Conservation (phyloP, 2,797 vertebrate genomes). For the Eremophila alpestris region DNA sequence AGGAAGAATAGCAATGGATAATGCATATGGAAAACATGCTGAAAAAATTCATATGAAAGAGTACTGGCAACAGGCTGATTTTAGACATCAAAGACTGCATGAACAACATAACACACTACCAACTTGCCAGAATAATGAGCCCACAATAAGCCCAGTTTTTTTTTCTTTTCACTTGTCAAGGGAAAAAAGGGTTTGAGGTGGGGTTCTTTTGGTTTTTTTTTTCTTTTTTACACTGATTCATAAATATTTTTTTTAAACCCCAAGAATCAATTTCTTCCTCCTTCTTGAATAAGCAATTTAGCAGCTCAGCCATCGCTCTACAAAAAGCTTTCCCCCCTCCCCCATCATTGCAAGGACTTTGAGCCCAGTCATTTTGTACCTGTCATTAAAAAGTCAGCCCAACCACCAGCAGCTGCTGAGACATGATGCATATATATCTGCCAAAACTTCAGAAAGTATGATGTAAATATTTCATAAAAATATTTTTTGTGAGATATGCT, state of each 20-base stretch:
- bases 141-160: neutral
- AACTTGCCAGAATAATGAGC: neutral
- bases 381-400: neutral
- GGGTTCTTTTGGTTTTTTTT: accelerated
- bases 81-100: neutral
- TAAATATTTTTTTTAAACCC: neutral
- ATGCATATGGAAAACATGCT: neutral
- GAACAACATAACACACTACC: neutral
- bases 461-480: neutral
- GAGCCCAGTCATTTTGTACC: neutral
- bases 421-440: neutral
- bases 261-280: neutral
- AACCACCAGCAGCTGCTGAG: neutral
- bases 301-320: neutral
- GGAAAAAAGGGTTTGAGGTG: accelerated
- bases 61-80: neutral
- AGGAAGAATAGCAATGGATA: neutral
- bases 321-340: neutral
- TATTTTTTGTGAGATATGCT: neutral
- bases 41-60: neutral
- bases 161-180: neutral
- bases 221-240: neutral
- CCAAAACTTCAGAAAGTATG: neutral
- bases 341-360: neutral
- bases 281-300: neutral